Conservation (phyloP, 2,113 vertebrate species). For the Phalacrocorax carbo region DNA sequence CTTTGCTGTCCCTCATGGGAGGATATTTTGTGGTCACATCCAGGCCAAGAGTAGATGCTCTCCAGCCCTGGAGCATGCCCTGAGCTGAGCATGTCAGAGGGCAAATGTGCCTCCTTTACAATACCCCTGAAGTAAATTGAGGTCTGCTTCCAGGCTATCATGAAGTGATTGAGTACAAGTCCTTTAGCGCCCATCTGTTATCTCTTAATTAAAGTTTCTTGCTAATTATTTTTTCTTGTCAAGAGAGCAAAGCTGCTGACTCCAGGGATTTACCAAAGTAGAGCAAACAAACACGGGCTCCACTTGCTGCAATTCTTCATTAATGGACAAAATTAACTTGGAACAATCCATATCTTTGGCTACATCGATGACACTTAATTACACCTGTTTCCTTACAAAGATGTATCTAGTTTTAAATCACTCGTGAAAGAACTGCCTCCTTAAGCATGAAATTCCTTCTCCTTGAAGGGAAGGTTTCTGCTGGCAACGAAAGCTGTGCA, state of each 20-base stretch:
- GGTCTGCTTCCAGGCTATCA: not conserved
- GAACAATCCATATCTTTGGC: slow-evolving; percentile 53
- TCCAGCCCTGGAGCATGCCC: not conserved
- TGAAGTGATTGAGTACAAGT: slow-evolving; percentile 46
- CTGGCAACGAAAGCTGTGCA: not conserved
- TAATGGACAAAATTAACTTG: slow-evolving; percentile 65
- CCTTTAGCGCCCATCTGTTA: slow-evolving; percentile 67
- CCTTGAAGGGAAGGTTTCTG: not conserved
- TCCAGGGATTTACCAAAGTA: slow-evolving; percentile 51
- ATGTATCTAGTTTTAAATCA: slow-evolving; percentile 54
- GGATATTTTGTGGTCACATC: not conserved
- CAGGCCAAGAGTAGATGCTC: not conserved
- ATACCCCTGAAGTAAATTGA: not conserved
- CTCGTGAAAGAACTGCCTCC: not conserved
- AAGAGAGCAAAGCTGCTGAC: slow-evolving; percentile 64
- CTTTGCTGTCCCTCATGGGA: accelerated
- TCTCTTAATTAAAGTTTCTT: slow-evolving; percentile 73
- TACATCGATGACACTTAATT: slow-evolving; percentile 44
- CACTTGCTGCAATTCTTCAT: slow-evolving; percentile 37
- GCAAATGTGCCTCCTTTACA: not conserved
- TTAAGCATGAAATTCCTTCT: slow-evolving; percentile 9
- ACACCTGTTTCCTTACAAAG: slow-evolving; percentile 51
- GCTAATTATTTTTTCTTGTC: slow-evolving; percentile 72
- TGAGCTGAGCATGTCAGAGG: accelerated
- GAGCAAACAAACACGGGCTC: slow-evolving; percentile 39